These are phyloP conservation scores for Caenorhabditis parvicauda DNA, from an alignment of 2,888 invertebrate genomes.

Conservation along the genomic window DNA sequence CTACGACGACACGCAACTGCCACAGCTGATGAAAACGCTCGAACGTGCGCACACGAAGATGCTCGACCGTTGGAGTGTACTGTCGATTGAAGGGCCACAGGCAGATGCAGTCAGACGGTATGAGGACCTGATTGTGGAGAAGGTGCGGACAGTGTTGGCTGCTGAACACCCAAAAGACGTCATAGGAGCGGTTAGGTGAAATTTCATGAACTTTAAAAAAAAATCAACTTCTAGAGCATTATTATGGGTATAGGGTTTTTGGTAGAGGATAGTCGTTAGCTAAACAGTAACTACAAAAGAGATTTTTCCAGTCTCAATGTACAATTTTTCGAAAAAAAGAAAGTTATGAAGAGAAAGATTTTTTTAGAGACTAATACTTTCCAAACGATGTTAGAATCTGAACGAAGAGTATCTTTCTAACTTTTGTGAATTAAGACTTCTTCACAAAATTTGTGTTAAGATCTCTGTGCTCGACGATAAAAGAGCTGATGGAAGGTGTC, in stretches of 20 bases:
- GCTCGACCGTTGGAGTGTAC: constrained; percentile 92
- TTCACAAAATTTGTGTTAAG: too few relatives aligned
- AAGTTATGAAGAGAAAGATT: too few relatives aligned
- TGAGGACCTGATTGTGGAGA: constrained; percentile 60
- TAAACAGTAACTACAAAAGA: too few relatives aligned
- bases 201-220: background rate
- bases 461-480: constrained; percentile 77
- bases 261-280: background rate
- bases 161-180: constrained; percentile 37
- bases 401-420: too few relatives aligned
- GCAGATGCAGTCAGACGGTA: constrained; percentile 31
- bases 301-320: too few relatives aligned
- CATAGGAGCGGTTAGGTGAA: constrained; percentile 27
- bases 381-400: too few relatives aligned
- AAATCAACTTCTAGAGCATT: background rate
- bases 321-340: too few relatives aligned
- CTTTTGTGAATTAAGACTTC: too few relatives aligned
- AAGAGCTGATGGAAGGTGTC: constrained; percentile 73
- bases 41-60: constrained; percentile 96
- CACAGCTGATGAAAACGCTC: constrained; percentile 85
- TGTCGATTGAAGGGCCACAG: constrained; percentile 73
- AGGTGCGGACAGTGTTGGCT: constrained; percentile 29
- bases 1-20: constrained; percentile 90
- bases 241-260: too few relatives aligned
- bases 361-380: too few relatives aligned